phyloP scores from a whole-genome alignment of 1,140 invertebrate species.

The Eufriesea mexicana region DNA sequence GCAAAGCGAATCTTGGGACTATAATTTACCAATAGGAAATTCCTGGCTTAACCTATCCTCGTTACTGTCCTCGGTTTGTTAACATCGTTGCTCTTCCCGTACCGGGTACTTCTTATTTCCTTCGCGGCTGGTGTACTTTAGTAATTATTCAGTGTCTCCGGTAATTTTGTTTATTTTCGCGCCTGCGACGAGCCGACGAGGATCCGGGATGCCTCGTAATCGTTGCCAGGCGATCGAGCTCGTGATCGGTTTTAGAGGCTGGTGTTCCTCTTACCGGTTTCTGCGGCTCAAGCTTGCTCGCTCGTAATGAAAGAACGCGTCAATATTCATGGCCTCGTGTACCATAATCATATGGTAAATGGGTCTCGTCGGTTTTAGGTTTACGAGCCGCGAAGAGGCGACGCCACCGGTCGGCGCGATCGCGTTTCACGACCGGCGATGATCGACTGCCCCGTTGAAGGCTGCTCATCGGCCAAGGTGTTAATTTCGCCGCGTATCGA shows the following conservation, averaged over 20 bases:
- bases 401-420: constrained; percentile 69
- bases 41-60: too few species aligned
- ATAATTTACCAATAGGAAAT: too few species aligned
- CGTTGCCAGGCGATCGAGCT: too few species aligned
- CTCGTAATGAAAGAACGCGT: constrained; percentile 66
- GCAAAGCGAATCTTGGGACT: too few species aligned
- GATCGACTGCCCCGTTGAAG: constrained; percentile 34
- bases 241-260: constrained; percentile 18
- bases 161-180: constrained; percentile 48
- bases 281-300: constrained; percentile 26
- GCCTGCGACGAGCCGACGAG: not conserved
- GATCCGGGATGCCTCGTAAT: too few species aligned
- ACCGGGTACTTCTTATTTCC: not conserved
- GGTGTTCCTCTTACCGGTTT: constrained; percentile 44
- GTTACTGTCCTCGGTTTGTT: not conserved
- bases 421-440: constrained; percentile 66
- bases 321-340: constrained; percentile 72
- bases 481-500: constrained; percentile 49
- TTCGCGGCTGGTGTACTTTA: not conserved
- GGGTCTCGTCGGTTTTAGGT: constrained; percentile 71
- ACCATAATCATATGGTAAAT: constrained; percentile 77
- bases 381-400: constrained; percentile 75
- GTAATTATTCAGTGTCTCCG: constrained; percentile 9
- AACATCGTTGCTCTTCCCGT: not conserved
- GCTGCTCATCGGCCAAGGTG: constrained; percentile 39